Conservation (phyloP, 2,888 invertebrate species). For the Catocala fraxini region DNA sequence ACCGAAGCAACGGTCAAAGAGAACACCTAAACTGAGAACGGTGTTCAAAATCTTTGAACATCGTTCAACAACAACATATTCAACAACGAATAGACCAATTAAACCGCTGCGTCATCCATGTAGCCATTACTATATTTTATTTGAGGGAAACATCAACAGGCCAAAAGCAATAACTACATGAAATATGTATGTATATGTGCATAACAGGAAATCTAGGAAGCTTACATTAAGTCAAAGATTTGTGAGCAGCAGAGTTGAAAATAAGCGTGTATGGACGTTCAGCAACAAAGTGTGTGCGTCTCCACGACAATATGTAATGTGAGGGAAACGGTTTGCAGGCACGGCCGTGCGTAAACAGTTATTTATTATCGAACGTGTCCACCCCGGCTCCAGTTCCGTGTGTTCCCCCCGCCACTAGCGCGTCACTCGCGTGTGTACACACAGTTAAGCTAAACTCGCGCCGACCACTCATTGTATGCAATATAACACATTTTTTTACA, state of each 20-base stretch:
- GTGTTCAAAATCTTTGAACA: too few relatives aligned
- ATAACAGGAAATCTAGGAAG: not conserved
- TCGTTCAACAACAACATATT: too few relatives aligned
- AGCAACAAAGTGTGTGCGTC: slow-evolving; percentile 8
- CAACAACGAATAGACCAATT: too few relatives aligned
- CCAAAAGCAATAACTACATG: too few relatives aligned
- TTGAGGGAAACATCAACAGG: too few relatives aligned
- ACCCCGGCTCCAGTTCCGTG: slow-evolving; percentile 8
- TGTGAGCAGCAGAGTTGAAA: slow-evolving; percentile 7
- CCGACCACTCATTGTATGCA: slow-evolving; percentile 67
- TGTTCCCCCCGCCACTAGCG: slow-evolving; percentile 18
- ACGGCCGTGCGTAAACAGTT: slow-evolving; percentile 15
- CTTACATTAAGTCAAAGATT: not conserved
- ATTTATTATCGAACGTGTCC: slow-evolving; percentile 9
- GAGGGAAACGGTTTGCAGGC: slow-evolving; percentile 13
- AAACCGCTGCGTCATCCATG: too few relatives aligned
- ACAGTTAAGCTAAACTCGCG: slow-evolving; percentile 55
- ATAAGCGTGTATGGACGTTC: slow-evolving; percentile 17
- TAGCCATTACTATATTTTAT: too few relatives aligned
- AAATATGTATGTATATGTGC: not conserved
- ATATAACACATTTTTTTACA: slow-evolving; percentile 64
- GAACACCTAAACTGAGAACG: too few relatives aligned
- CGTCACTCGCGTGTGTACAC: slow-evolving; percentile 54
- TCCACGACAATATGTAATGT: slow-evolving; percentile 8
- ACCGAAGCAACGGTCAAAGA: too few relatives aligned